Evolutionary conservation across 2,888 invertebrate genomes (phyloP), one percentile per base, ranked within the genome.

Genomic region (Clepsis dumicolana): DNA sequence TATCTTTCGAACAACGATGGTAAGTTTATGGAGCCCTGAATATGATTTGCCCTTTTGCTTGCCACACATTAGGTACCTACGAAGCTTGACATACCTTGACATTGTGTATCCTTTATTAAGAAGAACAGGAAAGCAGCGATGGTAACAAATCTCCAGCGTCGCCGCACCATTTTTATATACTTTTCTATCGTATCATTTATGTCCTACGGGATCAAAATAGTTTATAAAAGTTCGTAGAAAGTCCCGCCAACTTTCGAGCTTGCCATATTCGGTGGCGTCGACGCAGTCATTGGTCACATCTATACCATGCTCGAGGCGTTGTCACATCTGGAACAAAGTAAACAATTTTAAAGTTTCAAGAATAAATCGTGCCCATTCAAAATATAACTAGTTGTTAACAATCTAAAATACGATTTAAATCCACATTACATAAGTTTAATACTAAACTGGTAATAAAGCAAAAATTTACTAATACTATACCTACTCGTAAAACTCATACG

Each of bases 101-200:
- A 90, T 81, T 86, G 86, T 74, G 85, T 84, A 76, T 92, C 89
- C 80, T 87, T 88, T 82, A 87, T 85, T 72, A 89, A 80, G 71
- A 89, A 86, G 75, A 93, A 82, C 80, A 92, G 85, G 80, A 90
- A 87, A 77, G 91, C 90, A 72, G 91, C 87, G 77, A 92, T 86
- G 62, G 89, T 88, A 73, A 91, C 83, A 76, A 89, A 81, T 80
- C 90, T 88, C 93, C 93, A 93, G 73, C 93, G 93, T 80, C 91
- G 87, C 74, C 93, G 86, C 74, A 88, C 90, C 93, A 93, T 93
- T 80, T 81, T 91, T 77, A 74, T 60, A 77, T 78, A 81, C 75
- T 81, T 77, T 88, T 84, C 93, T 90, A 92, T 88, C 91, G 86
- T 87, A 81, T 83, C 92, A 92, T 93, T 82, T 86, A 89, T 80